Percentiles rank a stretch among this genome's conserved stretches.
These are phyloP conservation scores for Harlomillsia oculata DNA, from an alignment of 1,140 invertebrate genomes.

Conservation along the genomic window DNA sequence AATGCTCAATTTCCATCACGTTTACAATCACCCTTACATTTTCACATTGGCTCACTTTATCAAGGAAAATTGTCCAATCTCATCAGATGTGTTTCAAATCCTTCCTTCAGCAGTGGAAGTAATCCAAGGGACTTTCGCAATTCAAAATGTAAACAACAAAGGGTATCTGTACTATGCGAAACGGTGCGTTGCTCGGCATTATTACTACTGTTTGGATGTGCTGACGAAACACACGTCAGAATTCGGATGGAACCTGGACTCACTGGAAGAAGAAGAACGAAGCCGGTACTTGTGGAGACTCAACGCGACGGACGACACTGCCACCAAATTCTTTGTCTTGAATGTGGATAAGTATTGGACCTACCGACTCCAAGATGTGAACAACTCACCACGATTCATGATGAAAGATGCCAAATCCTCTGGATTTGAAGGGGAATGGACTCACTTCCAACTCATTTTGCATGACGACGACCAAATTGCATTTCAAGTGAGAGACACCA, in stretches of 20 bases:
- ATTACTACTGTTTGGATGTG: slow-evolving; percentile 18
- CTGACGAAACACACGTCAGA: slow-evolving; percentile 12
- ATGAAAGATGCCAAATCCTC: slow-evolving; percentile 13
- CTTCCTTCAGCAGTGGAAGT: slow-evolving; percentile 14
- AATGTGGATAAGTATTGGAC: slow-evolving; percentile 20
- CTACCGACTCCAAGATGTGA: slow-evolving; percentile 17
- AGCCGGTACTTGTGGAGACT: slow-evolving; percentile 16
- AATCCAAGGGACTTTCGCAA: slow-evolving; percentile 7
- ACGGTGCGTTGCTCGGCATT: slow-evolving; percentile 19
- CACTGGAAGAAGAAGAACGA: slow-evolving; percentile 10
- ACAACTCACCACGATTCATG: slow-evolving; percentile 19
- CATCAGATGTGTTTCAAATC: slow-evolving; percentile 11
- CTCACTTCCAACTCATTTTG: slow-evolving; percentile 14
- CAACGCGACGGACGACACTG: slow-evolving; percentile 14
- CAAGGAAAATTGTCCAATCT: slow-evolving; percentile 7
- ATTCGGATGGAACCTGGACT: no score
- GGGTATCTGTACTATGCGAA: slow-evolving; percentile 26
- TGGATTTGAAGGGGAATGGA: slow-evolving; percentile 9
- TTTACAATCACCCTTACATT: slow-evolving; percentile 13
- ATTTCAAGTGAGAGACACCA: slow-evolving; percentile 11
- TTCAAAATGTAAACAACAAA: slow-evolving; percentile 18
- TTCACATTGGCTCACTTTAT: slow-evolving; percentile 13
- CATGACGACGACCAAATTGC: slow-evolving; percentile 17
- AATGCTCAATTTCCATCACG: slow-evolving; percentile 10
- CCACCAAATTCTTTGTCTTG: slow-evolving; percentile 16